Evolutionary conservation across 2,888 invertebrate genomes (phyloP), one percentile per base, ranked within the genome.

Genomic region (Leptarthrus brevirostris): DNA sequence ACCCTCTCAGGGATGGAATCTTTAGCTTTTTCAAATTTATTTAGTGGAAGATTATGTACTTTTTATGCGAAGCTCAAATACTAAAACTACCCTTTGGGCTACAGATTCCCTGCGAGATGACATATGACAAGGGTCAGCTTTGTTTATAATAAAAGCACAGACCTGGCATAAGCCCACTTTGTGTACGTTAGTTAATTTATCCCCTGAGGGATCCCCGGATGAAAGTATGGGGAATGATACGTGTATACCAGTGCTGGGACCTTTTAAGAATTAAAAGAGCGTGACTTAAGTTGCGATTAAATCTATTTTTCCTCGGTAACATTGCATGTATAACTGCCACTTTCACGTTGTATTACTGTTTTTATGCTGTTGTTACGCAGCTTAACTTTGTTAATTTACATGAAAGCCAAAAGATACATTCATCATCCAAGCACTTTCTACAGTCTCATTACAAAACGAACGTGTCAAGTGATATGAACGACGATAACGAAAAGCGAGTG

Each of bases 1-100:
- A 52, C 20, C 69, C 69, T 69, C 52, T 49, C 18, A 2, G 34
- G 36, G 8, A 18, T 34, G 69, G 69, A 34, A 26, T 26, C 20
- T 49, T 18, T 2, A 49, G 49, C 36, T 16, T 69, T 69, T 52
- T 52, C 34, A 52, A 69, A 69, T 69, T 69, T 69, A 69, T 69
- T 69, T 52, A 69, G 69, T 69, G 69, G 69, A 69, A 69, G 69
- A 69, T 69, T 69, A 69, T 69, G 69, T 69, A 30, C 52, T 52
- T 52, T 69, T 52, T 69, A 64, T 64, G 64, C 44, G n/a, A 5
- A 44, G 24, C 44, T 64, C 36, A 44, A 44, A 44, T 24, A 64
- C 44, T 44, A 20, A 44, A 64, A 64, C 64, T 64, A 64, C 64
- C 44, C 64, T 64, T 44, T 16, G 30, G 18, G 4, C 14, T 14